Evolutionary conservation across 2,888 invertebrate species (phyloP).

Genomic region (Celastrina argiolus): DNA sequence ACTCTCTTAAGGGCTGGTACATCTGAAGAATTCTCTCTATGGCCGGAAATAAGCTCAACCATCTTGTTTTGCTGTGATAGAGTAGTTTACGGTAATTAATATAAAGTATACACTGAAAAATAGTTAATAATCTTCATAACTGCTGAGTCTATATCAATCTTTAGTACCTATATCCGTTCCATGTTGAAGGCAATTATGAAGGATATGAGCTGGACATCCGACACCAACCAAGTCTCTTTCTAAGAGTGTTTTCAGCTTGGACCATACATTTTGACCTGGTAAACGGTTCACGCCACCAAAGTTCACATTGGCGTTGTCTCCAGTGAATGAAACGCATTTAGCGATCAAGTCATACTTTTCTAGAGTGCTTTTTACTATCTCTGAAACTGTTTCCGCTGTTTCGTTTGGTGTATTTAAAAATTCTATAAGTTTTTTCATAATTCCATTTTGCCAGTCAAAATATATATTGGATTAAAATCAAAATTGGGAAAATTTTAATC

Average conservation of each 20-base stretch:
- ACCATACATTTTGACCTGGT: not conserved
- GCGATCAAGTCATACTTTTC: not conserved
- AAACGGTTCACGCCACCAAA: not conserved
- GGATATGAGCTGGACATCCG: not conserved
- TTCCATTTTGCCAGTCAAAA: not conserved
- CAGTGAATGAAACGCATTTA: not conserved
- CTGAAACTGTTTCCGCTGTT: not conserved
- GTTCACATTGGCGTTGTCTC: not conserved
- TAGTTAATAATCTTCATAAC: not conserved
- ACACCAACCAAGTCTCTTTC: not conserved
- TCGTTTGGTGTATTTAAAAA: not conserved
- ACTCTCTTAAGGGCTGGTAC: constrained; percentile 36
- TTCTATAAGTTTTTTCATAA: not conserved
- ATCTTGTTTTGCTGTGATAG: constrained; percentile 37
- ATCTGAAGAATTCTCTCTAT: constrained; percentile 39
- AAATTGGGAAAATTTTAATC: not conserved
- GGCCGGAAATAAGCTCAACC: constrained; percentile 38
- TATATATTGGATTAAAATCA: not conserved
- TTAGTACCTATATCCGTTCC: constrained; percentile 31
- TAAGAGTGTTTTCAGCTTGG: not conserved
- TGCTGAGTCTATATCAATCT: constrained; percentile 21
- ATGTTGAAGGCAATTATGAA: constrained; percentile 16
- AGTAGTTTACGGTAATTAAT: constrained; percentile 34
- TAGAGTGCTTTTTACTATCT: not conserved
- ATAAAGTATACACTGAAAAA: constrained; percentile 31